phyloP scores from a whole-genome alignment of 2,888 invertebrate genomes.

The Leuctra nigra region DNA sequence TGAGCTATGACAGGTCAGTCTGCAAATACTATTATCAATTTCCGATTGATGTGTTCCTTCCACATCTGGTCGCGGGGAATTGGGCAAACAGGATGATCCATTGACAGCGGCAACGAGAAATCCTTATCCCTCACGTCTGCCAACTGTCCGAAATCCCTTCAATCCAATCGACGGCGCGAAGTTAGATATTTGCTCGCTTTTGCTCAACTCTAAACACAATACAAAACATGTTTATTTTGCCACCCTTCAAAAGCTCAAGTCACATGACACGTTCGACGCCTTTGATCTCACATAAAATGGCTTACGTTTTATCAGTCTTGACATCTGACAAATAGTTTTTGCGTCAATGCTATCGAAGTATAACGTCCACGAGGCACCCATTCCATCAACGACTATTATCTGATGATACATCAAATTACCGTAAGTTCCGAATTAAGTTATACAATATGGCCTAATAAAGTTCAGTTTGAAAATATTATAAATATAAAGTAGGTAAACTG shows the following conservation, averaged over 20 bases:
- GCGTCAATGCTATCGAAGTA: too few relatives aligned
- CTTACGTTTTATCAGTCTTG: conserved; percentile 17
- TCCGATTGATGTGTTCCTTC: conserved; percentile 6
- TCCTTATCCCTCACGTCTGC: conserved; percentile 9
- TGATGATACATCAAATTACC: too few relatives aligned
- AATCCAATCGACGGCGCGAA: conserved; percentile 9
- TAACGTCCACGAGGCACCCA: too few relatives aligned
- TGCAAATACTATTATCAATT: conserved; percentile 18
- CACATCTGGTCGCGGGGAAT: conserved; percentile 6
- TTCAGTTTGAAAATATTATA: too few relatives aligned
- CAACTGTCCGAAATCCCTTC: conserved; percentile 8
- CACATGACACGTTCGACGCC: background rate
- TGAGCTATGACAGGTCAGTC: conserved; percentile 16
- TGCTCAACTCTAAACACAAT: conserved; percentile 10
- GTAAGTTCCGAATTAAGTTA: too few relatives aligned
- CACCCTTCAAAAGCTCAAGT: background rate
- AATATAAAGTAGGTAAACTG: too few relatives aligned
- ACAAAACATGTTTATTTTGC: conserved; percentile 16
- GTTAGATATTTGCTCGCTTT: conserved; percentile 7
- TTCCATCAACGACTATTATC: too few relatives aligned
- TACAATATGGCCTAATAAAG: too few relatives aligned
- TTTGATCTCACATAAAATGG: conserved; percentile 12
- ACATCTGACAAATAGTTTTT: conserved; percentile 19
- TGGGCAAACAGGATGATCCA: conserved; percentile 15
- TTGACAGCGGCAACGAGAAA: conserved; percentile 10